phyloP scores from a whole-genome alignment of 1,140 invertebrate genomes.

The Dysdera silvatica region DNA sequence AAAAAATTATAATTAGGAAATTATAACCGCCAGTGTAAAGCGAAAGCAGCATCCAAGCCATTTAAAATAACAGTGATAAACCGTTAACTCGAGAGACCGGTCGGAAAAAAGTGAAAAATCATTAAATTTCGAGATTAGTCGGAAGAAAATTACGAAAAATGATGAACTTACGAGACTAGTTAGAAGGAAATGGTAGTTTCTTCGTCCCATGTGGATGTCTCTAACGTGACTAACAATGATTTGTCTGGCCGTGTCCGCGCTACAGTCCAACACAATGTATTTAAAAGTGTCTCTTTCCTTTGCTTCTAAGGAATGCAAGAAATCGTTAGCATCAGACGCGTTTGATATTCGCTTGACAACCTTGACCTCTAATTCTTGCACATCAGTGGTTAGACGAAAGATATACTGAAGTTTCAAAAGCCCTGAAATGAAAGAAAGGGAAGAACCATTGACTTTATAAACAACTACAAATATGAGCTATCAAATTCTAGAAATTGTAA shows the following conservation, averaged over 20 bases:
- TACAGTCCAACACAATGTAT: constrained; percentile 78
- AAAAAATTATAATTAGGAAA: too few species aligned
- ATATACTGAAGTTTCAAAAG: constrained; percentile 79
- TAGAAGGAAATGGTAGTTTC: constrained; percentile 84
- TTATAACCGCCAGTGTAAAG: too few species aligned
- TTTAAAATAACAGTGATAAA: too few species aligned
- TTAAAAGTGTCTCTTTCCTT: constrained; percentile 54
- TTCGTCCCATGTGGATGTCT: constrained; percentile 68
- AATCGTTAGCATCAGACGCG: constrained; percentile 41
- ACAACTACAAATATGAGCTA: too few species aligned
- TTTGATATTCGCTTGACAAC: constrained; percentile 44
- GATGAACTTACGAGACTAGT: constrained; percentile 70
- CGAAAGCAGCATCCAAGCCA: too few species aligned
- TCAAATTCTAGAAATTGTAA: too few species aligned
- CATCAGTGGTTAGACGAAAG: constrained; percentile 61
- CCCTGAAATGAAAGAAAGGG: constrained; percentile 55
- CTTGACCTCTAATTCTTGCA: constrained; percentile 72
- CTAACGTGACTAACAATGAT: constrained; percentile 74
- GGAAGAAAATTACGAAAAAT: constrained; percentile 10
- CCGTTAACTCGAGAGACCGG: too few species aligned
- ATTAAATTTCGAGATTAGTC: too few species aligned
- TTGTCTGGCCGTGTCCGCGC: constrained; percentile 75
- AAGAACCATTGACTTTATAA: too few species aligned
- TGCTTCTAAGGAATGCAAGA: constrained; percentile 29
- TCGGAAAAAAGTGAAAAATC: too few species aligned